Evolutionary conservation across 2,888 invertebrate genomes (phyloP).

Genomic region (Apomyelois bistriatella): DNA sequence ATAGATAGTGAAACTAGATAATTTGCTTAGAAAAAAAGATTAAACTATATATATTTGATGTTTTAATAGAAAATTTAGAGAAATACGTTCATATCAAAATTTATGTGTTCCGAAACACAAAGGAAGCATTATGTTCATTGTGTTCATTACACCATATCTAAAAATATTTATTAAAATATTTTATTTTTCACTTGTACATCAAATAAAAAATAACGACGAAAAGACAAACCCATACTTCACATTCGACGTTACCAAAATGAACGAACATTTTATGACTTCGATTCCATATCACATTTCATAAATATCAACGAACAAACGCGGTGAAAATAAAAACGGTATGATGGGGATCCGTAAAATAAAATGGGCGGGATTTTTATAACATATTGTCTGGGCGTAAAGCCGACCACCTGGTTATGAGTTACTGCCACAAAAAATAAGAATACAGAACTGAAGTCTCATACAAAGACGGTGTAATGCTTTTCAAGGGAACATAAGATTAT

Average conservation of each 20-base stretch:
- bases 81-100: no score
- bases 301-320: constrained; percentile 30
- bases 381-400: constrained; percentile 57
- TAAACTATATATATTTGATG: no score
- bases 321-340: constrained; percentile 37
- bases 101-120: no score
- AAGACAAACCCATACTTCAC: background rate
- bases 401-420: constrained; percentile 57
- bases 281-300: constrained; percentile 25
- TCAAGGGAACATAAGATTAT: no score
- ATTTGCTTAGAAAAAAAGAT: no score
- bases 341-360: constrained; percentile 46
- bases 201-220: background rate
- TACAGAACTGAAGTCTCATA: background rate
- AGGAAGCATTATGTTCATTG: no score
- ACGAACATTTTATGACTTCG: constrained; percentile 15
- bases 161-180: no score
- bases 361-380: constrained; percentile 55
- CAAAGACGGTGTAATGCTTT: no score
- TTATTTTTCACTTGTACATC: no score
- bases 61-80: no score
- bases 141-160: no score
- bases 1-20: no score
- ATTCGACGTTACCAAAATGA: background rate
- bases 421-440: constrained; percentile 21